These are phyloP conservation scores for Nomada hirtipes DNA, from an alignment of 2,888 invertebrate genomes.

Conservation along the genomic window DNA sequence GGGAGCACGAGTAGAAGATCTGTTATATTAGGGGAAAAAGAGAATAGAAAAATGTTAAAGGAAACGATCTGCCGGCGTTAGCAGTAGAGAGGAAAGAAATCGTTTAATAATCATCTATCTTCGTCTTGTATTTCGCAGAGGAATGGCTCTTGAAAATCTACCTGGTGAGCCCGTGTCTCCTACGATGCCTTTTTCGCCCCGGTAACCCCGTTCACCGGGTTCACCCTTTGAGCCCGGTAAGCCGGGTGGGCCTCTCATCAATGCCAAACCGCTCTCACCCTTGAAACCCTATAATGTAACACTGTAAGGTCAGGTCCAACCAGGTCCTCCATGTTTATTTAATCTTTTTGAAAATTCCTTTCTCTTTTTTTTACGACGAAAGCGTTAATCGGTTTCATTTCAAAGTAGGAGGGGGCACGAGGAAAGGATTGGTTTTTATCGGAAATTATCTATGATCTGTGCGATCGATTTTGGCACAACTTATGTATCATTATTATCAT, in stretches of 20 bases:
- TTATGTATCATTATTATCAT: constrained; percentile 8
- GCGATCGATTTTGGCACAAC: constrained; percentile 44
- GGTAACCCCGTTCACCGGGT: constrained; percentile 88
- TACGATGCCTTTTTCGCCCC: constrained; percentile 87
- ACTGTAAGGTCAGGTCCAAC: constrained; percentile 81
- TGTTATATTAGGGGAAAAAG: constrained; percentile 8
- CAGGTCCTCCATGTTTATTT: constrained; percentile 78
- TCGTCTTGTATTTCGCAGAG: constrained; percentile 46
- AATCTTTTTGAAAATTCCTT: constrained; percentile 29
- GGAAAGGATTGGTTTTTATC: constrained; percentile 51
- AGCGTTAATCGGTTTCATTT: constrained; percentile 54
- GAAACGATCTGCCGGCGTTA: constrained; percentile 21
- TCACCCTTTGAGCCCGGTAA: constrained; percentile 86
- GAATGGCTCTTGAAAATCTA: constrained; percentile 73
- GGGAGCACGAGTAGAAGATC: constrained; percentile 10
- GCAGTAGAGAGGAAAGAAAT: constrained; percentile 30
- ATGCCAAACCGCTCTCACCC: constrained; percentile 86
- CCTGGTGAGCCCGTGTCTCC: constrained; percentile 87
- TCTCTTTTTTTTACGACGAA: constrained; percentile 50
- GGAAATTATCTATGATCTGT: constrained; percentile 43
- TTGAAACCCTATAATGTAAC: constrained; percentile 85
- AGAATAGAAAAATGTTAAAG: background rate
- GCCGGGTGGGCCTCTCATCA: constrained; percentile 88
- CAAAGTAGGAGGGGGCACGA: constrained; percentile 56
- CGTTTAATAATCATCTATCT: constrained; percentile 44